Percentiles rank a stretch among this genome's conserved stretches.
These are phyloP conservation scores for Drepanosiphum platanoidis DNA, from an alignment of 2,888 invertebrate species.

Conservation along the genomic window DNA sequence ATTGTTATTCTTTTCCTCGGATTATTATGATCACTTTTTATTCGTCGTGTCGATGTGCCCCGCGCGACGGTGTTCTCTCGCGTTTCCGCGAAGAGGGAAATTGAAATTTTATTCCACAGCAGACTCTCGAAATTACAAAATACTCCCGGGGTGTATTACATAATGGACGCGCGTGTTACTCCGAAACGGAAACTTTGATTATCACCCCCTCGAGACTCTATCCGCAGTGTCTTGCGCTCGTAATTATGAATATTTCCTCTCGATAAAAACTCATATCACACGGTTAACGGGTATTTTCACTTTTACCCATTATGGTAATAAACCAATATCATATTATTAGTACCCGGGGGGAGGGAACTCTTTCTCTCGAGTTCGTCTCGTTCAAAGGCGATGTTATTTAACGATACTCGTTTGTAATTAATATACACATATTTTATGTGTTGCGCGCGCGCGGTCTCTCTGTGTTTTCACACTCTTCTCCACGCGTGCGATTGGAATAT, in stretches of 20 bases:
- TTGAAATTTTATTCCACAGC: slow-evolving; percentile 14
- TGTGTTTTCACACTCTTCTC: no score
- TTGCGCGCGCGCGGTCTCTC: no score
- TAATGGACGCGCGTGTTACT: neutral
- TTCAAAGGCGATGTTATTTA: no score
- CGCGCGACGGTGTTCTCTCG: neutral
- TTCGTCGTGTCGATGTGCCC: neutral
- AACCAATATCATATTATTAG: neutral
- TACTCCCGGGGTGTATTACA: neutral
- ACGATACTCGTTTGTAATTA: no score
- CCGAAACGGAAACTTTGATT: neutral
- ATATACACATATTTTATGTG: no score
- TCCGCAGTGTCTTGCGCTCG: neutral
- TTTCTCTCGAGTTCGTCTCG: no score
- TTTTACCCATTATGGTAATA: neutral
- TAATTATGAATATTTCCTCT: slow-evolving; percentile 3
- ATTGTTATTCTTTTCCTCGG: neutral
- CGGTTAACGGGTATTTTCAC: neutral
- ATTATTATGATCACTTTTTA: neutral
- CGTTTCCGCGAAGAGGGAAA: neutral
- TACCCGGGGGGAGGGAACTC: no score
- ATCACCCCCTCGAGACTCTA: neutral
- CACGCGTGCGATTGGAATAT: no score
- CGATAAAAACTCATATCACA: neutral
- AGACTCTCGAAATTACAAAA: neutral